Evolutionary conservation across 2,113 vertebrate genomes (phyloP).

Genomic region (Typhlomys cinereus): DNA sequence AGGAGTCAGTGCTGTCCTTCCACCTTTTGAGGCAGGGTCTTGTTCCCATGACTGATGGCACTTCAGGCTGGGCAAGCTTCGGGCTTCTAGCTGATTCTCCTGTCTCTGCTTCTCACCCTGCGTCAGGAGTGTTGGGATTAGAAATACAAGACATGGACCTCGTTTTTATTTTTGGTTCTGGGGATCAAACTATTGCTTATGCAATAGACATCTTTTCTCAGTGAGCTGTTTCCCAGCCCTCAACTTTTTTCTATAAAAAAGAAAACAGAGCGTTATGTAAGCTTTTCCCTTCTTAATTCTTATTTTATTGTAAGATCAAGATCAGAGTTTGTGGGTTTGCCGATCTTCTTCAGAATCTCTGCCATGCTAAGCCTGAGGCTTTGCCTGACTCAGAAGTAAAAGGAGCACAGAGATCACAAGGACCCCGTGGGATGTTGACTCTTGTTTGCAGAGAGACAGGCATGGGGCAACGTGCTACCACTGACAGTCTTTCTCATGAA

Average conservation of each 20-base stretch:
- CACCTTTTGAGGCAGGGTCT: no score
- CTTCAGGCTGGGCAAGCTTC: no score
- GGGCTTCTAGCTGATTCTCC: no score
- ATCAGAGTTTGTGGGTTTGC: not conserved
- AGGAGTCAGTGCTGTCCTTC: no score
- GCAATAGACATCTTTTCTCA: no score
- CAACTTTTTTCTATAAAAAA: not conserved
- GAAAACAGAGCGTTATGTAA: not conserved
- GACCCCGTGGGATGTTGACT: not conserved
- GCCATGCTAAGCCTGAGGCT: not conserved
- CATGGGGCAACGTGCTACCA: not conserved
- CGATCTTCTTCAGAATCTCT: not conserved
- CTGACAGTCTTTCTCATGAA: not conserved
- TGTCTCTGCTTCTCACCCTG: no score
- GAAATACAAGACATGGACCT: no score
- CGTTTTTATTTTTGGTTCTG: no score
- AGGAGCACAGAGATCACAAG: not conserved
- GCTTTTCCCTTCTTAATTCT: not conserved
- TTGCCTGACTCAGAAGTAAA: constrained; percentile 27
- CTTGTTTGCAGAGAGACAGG: not conserved
- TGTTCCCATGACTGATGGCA: no score
- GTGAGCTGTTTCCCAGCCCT: no score
- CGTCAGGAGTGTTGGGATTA: no score
- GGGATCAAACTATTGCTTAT: no score
- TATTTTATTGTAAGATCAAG: not conserved